These are phyloP conservation scores for Osmoderma eremita DNA, from an alignment of 2,888 invertebrate species.

Conservation along the genomic window DNA sequence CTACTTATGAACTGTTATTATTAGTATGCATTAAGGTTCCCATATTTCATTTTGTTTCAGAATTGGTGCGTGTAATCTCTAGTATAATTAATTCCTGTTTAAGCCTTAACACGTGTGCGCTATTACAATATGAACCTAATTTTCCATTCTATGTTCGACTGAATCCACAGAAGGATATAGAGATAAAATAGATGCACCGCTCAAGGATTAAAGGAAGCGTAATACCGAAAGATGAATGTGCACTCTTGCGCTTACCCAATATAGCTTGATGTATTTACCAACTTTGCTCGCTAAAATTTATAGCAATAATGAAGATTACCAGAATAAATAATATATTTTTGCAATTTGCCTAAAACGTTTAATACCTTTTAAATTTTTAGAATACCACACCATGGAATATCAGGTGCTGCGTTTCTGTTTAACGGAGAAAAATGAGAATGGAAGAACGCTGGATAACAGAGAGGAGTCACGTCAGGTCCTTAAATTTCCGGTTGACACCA, in stretches of 20 bases:
- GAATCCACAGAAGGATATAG: too few relatives aligned
- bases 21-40: too few relatives aligned
- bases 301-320: background rate
- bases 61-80: too few relatives aligned
- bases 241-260: background rate
- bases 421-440: conserved; percentile 18
- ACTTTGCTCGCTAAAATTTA: background rate
- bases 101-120: too few relatives aligned
- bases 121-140: too few relatives aligned
- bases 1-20: too few relatives aligned
- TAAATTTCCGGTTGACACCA: conserved; percentile 27
- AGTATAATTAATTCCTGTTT: too few relatives aligned
- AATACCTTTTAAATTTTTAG: conserved; percentile 13
- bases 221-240: too few relatives aligned
- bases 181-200: too few relatives aligned
- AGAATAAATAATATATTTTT: conserved; percentile 5
- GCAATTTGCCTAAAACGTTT: conserved; percentile 20
- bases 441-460: conserved; percentile 22
- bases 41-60: too few relatives aligned
- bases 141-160: too few relatives aligned
- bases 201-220: too few relatives aligned
- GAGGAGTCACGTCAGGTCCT: conserved; percentile 26
- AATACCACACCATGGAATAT: background rate
- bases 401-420: background rate
- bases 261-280: background rate